Evolutionary conservation across 2,888 invertebrate species (phyloP), one percentile per base, ranked within the genome.

Genomic region (Tromatobia lineatoria): DNA sequence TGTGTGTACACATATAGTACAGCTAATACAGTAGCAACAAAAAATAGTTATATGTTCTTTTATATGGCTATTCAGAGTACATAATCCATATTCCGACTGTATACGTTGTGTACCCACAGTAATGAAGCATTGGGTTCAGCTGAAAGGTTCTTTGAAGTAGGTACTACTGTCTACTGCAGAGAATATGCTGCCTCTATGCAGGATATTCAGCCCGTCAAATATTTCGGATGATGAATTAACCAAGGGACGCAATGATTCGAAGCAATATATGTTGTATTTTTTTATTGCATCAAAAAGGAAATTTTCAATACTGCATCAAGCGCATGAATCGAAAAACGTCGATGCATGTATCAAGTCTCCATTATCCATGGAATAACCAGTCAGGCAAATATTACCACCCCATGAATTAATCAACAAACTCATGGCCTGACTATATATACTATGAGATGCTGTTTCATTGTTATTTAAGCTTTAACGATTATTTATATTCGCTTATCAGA

Each of bases 91-190:
- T n/a, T 18, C 18, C 3, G 15, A 15, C 18, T 50, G 50, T 50
- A 4, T 50, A 18, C n/a, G 4, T 50, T 50, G 50, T n/a, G n/a
- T 50, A 18, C n/a, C 18, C 50, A 18, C 7, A n/a, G 50, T 50
- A 50, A 50, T 18, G 15, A 50, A n/a, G 18, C 18, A 50, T 50
- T n/a, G n/a, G n/a, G 18, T 7, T n/a, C 18, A 4, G 50, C 7
- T 50, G 50, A 50, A 50, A 50, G 18, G 50, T n/a, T 18, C n/a
- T 50, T 50, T 50, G 50, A 50, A 50, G 50, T 18, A 50, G n/a
- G n/a, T 47, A 47, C 47, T n/a, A n/a, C 47, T 15, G n/a, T 18
- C 8, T 18, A 50, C 7, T n/a, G 18, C n/a, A 18, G 7, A 18
- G 18, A 7, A 4, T n/a, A 50, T n/a, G 1, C 50, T 18, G 50